Evolutionary conservation across 2,113 vertebrate genomes (phyloP).

Genomic region (Passer montanus): DNA sequence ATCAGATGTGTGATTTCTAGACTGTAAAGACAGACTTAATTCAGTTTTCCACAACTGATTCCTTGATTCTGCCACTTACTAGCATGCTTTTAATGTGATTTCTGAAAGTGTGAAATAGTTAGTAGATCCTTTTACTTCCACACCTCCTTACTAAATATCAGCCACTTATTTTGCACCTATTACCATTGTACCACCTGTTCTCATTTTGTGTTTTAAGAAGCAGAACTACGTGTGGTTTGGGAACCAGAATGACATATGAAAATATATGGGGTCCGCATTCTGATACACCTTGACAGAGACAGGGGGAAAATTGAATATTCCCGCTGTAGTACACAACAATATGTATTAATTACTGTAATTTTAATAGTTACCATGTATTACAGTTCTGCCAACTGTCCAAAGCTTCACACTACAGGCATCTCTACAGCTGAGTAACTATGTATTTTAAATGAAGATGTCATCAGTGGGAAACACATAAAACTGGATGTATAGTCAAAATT

Average conservation of each 20-base stretch:
- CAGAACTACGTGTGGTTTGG: neutral
- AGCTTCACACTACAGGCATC: neutral
- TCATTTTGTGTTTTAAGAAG: neutral
- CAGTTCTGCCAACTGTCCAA: neutral
- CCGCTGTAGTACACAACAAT: neutral
- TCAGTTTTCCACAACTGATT: neutral
- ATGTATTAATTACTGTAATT: neutral
- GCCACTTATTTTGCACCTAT: neutral
- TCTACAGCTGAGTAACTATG: neutral
- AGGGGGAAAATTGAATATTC: neutral
- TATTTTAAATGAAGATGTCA: constrained; percentile 7
- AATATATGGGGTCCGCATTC: neutral
- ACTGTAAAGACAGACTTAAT: neutral
- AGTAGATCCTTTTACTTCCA: neutral
- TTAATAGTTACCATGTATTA: neutral
- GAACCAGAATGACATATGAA: neutral
- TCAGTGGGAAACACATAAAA: neutral
- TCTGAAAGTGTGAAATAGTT: neutral
- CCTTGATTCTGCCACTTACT: neutral
- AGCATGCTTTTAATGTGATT: neutral
- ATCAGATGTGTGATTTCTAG: neutral
- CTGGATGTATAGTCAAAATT: neutral
- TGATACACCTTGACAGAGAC: neutral
- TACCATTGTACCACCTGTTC: neutral
- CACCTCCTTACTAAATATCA: neutral